Evolutionary conservation across 2,113 vertebrate genomes (phyloP).

Genomic region (Saccopteryx bilineata): DNA sequence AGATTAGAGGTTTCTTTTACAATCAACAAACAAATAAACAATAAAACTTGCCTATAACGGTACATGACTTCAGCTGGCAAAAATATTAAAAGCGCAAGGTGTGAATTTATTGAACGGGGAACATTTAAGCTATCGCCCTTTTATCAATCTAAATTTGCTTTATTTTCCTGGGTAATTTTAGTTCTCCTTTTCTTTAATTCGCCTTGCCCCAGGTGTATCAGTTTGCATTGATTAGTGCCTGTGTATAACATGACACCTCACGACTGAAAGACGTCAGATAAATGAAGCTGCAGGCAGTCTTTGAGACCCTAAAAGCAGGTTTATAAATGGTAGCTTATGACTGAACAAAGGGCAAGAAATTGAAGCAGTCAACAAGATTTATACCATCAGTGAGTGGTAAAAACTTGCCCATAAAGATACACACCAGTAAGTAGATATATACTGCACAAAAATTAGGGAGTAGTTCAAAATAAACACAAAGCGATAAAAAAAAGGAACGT

Average conservation of each 20-base stretch:
- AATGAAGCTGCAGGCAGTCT: neutral
- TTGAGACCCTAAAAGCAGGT: neutral
- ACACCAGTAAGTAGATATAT: too few relatives aligned
- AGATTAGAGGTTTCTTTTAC: slow-evolving; percentile 57
- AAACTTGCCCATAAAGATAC: neutral
- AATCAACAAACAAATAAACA: slow-evolving; percentile 58
- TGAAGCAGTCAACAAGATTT: neutral
- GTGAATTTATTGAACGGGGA: neutral
- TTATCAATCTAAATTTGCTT: neutral
- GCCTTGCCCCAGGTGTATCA: neutral
- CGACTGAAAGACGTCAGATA: neutral
- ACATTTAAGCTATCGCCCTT: neutral
- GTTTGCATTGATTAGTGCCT: neutral
- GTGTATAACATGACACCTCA: neutral
- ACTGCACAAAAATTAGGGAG: too few relatives aligned
- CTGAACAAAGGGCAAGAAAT: neutral
- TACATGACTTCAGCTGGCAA: neutral
- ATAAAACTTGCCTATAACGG: neutral
- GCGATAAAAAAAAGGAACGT: too few relatives aligned
- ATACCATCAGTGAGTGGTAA: neutral
- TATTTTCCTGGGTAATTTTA: neutral
- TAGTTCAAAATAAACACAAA: too few relatives aligned
- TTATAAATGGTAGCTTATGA: neutral
- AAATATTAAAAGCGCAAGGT: neutral
- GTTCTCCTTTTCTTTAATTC: neutral